Percentiles rank a stretch among this genome's conserved stretches.
Evolutionary conservation across 2,888 invertebrate genomes (phyloP).

Genomic region (Plutella xylostella): DNA sequence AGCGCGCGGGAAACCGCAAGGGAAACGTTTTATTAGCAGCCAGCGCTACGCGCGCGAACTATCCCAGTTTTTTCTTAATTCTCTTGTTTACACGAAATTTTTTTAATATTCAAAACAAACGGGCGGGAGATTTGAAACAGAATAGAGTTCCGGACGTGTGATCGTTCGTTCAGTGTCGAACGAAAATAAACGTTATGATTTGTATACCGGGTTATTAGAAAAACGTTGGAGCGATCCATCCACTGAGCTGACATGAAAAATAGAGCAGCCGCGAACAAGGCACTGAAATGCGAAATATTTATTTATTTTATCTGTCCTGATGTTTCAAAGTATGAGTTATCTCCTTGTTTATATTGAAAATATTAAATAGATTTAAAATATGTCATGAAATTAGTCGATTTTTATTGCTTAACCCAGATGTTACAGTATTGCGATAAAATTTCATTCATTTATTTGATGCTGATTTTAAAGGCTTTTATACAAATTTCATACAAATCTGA

Average conservation of each 20-base stretch:
- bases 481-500: too few species aligned
- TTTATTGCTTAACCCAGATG: too few species aligned
- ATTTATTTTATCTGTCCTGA: too few species aligned
- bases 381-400: too few species aligned
- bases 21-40: constrained; percentile 15
- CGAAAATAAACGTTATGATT: constrained; percentile 64
- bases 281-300: too few species aligned
- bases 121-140: constrained; percentile 58
- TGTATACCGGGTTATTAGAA: constrained; percentile 62
- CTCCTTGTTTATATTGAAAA: too few species aligned
- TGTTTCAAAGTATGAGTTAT: too few species aligned
- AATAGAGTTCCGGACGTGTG: constrained; percentile 59
- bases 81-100: constrained; percentile 43
- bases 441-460: too few species aligned
- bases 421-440: too few species aligned
- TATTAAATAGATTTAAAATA: too few species aligned
- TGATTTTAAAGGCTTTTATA: too few species aligned
- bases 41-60: constrained; percentile 22
- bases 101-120: constrained; percentile 56
- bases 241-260: background rate
- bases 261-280: too few species aligned
- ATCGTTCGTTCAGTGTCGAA: constrained; percentile 48
- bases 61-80: constrained; percentile 26
- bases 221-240: constrained; percentile 39
- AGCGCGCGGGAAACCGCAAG: constrained; percentile 1